Base-by-base conservation (phyloP, 2,113 vertebrate species). In the Plotosus lineatus region DNA sequence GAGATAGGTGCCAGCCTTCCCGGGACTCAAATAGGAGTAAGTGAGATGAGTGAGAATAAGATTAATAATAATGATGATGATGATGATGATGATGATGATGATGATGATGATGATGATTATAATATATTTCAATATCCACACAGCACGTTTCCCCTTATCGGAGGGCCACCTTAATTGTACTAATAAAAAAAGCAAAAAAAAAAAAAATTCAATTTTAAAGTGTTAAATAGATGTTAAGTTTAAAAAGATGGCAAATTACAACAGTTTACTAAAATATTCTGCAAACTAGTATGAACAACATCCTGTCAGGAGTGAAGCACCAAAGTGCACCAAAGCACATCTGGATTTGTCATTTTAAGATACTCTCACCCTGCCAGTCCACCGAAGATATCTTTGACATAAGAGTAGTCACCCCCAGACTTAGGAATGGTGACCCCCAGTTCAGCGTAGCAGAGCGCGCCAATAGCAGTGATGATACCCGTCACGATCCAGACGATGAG, bases 361-460 rank as follows among this genome's bases (percentile, higher is more conserved):
- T 33, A 26, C 4, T 9, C 94, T 95, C 85, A 97, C 96, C 96
- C 96, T 3, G 96, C 96, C 83, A 97, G 90, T 31, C 96, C 96
- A 56, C 96, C 96, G 1, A 97, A 97, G 88, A 97, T 96, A 87
- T 97, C 96, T 85, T 97, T 97, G 68, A 97, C 96, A 6, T 97
- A 97, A 80, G 95, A 94, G 87, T 97, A 97, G 88, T 97, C 96
- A 4, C 96, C 96, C 11, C 96, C 96, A 1, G 96, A 97, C 83
- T 97, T 97, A 46, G 96, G 96, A 87, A 97, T 97, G 85, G 96
- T 97, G 90, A 97, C 96, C 0, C 96, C 96, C 21, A 97, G 91
- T 84, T 97, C 96, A 0, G 96, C 96, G 26, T 97, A 97, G 90
- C 96, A 97, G 80, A 97, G 89, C 0, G 96, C 96, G 1, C 96